Evolutionary conservation across 2,888 invertebrate genomes (phyloP).

Genomic region (Drosophila heteroneura): DNA sequence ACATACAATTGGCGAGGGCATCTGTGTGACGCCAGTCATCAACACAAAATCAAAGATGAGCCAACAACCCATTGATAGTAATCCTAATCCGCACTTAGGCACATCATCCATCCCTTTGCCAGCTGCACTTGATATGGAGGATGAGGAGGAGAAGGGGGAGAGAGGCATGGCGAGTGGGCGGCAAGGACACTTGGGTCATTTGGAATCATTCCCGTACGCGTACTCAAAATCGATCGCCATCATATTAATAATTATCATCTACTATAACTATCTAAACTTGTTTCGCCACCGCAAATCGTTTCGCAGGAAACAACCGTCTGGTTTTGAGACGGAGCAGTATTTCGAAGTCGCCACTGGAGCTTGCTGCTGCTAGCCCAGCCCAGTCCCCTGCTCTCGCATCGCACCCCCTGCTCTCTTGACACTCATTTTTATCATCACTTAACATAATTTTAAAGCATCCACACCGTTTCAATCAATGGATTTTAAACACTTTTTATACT

Average conservation of each 20-base stretch:
- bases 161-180: conserved; percentile 5
- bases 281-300: conserved; percentile 85
- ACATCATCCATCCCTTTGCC: conserved; percentile 24
- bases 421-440: conserved; percentile 22
- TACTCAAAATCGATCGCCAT: conserved; percentile 40
- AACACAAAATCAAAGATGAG: conserved; percentile 6
- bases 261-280: conserved; percentile 84
- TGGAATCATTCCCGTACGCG: conserved; percentile 47
- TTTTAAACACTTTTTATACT: conserved; percentile 82
- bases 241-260: conserved; percentile 79
- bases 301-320: conserved; percentile 83
- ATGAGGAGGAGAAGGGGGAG: neutral
- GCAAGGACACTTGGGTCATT: conserved; percentile 16
- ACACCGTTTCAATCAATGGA: conserved; percentile 65
- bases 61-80: conserved; percentile 11
- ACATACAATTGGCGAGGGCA: conserved; percentile 63
- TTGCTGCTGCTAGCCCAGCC: conserved; percentile 50
- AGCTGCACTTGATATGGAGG: conserved; percentile 13
- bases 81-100: conserved; percentile 9
- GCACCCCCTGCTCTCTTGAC: conserved; percentile 2
- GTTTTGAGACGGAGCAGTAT: conserved; percentile 16
- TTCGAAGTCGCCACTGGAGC: conserved; percentile 40
- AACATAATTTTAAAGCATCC: conserved; percentile 40
- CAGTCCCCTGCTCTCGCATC: conserved; percentile 3
- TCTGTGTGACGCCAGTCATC: conserved; percentile 22